Base-by-base conservation (phyloP, 2,888 invertebrate species). In the Pantelozetes paolii region DNA sequence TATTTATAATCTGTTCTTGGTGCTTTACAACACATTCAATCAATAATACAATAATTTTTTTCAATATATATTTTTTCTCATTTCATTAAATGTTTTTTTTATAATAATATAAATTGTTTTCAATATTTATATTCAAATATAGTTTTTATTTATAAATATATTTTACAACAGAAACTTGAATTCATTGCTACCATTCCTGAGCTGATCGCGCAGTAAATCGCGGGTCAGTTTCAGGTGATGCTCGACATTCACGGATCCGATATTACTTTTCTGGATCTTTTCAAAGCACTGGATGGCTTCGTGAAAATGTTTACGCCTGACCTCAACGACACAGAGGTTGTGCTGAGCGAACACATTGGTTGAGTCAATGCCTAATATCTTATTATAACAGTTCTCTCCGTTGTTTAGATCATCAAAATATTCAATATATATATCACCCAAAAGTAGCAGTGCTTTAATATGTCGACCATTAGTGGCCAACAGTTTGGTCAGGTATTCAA, bases 241-340 rank as follows among this genome's bases (percentile, higher is more conserved):
- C 23, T 67, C 67, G 1, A 67, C 67, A 67, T 67, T 67, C 20
- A 67, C 67, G 2, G 67, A 67, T 42, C 67, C 67, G 26, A 67
- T 42, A 11, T 67, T 67, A 67, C 15, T 67, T 23, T 42, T 23
- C 42, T 67, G 67, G 23, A 74, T 45, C 28, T 70, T 36, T 57
- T 74, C 70, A 32, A 74, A 74, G 40, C 74, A 74, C 26, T 71
- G 40, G 45, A 74, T 74, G 26, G 74, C 50, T 59, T 57, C 32
- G n/a, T 71, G 36, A 28, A 74, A 50, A 36, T 74, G 48, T 30
- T 71, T 71, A 11, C 70, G 57, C 42, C 70, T 70, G 42, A 54
- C 57, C 15, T 70, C 40, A 36, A 74, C 26, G 6, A 74, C 74
- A 74, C 74, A 74, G n/a, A 74, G 54, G 54, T 74, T 74, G 50